Base-by-base conservation (phyloP, 1,140 invertebrate genomes). In the Helicoverpa zea region DNA sequence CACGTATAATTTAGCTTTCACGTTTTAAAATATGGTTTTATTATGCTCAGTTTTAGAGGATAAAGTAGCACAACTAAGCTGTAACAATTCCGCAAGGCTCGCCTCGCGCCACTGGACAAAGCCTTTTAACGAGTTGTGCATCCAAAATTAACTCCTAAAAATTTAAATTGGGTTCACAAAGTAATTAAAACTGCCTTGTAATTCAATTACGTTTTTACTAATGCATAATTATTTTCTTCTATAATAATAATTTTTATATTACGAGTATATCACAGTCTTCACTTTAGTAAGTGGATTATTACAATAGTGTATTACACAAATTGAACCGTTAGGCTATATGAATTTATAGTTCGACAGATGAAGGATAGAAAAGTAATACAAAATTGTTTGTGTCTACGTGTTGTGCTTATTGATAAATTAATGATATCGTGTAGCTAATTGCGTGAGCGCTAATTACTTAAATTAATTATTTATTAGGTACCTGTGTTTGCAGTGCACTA, bases 241-340 rank as follows among this genome's bases (percentile, higher is more conserved):
- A 91, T 90, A 88, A 88, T 90, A 83, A 80, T 82, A 76, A 79
- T 74, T 81, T 91, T n/a, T 89, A 90, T 86, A 83, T 93, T 93
- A 91, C 87, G 90, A 92, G 90, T 94, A 93, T 94, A 94, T 94
- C 93, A 94, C 93, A 94, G 93, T 94, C 91, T 90, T 93, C 92
- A 94, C 91, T 94, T 94, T 90, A 93, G 87, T 89, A 92, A 92
- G 90, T 94, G 90, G 90, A 88, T 89, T 84, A 85, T 80, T 78
- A 80, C 83, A 84, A 58, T 79, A 79, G 64, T 80, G 47, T 54
- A 79, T 78, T 72, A 80, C 73, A 77, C 30, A 80, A 83, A 81
- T 83, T 86, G 81, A 85, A 77, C 75, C 59, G 47, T 77, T 64
- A 77, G 59, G 75, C 59, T 77, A 54, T 54, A 52, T 61, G 35